phyloP scores from a whole-genome alignment of 1,140 invertebrate species.

The Solenopsis fugax region DNA sequence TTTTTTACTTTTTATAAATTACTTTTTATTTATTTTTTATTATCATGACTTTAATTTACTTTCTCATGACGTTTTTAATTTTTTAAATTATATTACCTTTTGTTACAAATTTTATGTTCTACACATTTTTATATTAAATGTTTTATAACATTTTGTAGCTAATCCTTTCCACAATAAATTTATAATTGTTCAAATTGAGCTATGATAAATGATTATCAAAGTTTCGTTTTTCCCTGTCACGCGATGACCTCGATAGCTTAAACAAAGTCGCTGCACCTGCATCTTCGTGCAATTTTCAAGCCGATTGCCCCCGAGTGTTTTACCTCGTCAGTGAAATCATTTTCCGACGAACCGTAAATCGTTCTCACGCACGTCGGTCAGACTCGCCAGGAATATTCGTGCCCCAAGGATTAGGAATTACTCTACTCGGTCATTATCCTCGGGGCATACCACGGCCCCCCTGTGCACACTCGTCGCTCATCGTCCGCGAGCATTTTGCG shows the following conservation, averaged over 20 bases:
- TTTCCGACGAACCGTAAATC: slow-evolving; percentile 30
- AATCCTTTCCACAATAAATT: neutral
- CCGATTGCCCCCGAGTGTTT: slow-evolving; percentile 4
- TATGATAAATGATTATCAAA: neutral
- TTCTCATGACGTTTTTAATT: neutral
- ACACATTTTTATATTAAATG: neutral
- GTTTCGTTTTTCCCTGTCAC: neutral
- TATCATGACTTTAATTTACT: neutral
- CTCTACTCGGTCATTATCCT: slow-evolving; percentile 25
- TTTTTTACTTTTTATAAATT: neutral
- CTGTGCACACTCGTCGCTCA: slow-evolving; percentile 6
- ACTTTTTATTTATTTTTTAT: neutral
- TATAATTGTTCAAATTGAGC: neutral
- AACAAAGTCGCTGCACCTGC: slow-evolving; percentile 1
- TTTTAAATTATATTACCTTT: neutral
- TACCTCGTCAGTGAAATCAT: slow-evolving; percentile 49
- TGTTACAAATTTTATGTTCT: neutral
- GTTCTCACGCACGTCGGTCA: slow-evolving; percentile 42
- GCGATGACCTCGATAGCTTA: neutral
- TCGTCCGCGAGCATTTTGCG: slow-evolving; percentile 50
- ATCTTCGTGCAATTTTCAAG: slow-evolving; percentile 2
- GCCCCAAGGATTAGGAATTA: slow-evolving; percentile 51
- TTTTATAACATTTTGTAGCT: slow-evolving; percentile 11
- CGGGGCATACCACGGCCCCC: neutral
- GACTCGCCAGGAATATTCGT: slow-evolving; percentile 11